Evolutionary conservation across 2,888 invertebrate genomes (phyloP).

Genomic region (Drosophila hamatofila): DNA sequence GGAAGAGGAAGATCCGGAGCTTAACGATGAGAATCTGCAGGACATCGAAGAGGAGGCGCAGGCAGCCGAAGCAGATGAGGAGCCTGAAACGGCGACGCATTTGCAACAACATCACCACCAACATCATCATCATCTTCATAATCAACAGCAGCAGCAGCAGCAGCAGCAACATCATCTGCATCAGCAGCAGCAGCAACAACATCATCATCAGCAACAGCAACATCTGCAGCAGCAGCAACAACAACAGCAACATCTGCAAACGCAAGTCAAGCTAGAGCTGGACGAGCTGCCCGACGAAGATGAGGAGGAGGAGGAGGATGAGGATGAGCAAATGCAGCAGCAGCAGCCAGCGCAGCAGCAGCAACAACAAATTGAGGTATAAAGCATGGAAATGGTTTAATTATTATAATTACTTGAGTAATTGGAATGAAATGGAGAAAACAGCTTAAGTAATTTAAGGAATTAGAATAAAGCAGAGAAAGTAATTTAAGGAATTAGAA

Average conservation of each 20-base stretch:
- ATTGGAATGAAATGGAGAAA: not conserved
- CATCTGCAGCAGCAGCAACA: slow-evolving; percentile 29
- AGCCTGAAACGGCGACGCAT: slow-evolving; percentile 64
- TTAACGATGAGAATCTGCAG: slow-evolving; percentile 83
- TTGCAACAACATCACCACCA: slow-evolving; percentile 50
- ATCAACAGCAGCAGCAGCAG: slow-evolving; percentile 33
- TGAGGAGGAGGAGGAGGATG: slow-evolving; percentile 63
- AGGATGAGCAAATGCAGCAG: slow-evolving; percentile 47
- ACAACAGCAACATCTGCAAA: slow-evolving; percentile 45
- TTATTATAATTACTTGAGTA: not conserved
- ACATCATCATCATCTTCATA: slow-evolving; percentile 30
- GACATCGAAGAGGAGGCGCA: slow-evolving; percentile 83
- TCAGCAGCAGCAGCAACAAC: slow-evolving; percentile 25
- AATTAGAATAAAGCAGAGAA: not conserved
- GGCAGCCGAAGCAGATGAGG: slow-evolving; percentile 81
- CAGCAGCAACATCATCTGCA: slow-evolving; percentile 34
- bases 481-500: not conserved
- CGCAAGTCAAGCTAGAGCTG: slow-evolving; percentile 77
- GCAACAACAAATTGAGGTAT: slow-evolving; percentile 49
- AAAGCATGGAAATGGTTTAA: too few species aligned
- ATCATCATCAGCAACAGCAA: slow-evolving; percentile 28
- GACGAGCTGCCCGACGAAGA: slow-evolving; percentile 71
- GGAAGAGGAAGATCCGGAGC: slow-evolving; percentile 83
- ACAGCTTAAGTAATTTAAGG: too few species aligned
- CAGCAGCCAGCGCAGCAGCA: slow-evolving; percentile 34